phyloP scores from a whole-genome alignment of 2,888 invertebrate genomes.

The Cephalotes varians region DNA sequence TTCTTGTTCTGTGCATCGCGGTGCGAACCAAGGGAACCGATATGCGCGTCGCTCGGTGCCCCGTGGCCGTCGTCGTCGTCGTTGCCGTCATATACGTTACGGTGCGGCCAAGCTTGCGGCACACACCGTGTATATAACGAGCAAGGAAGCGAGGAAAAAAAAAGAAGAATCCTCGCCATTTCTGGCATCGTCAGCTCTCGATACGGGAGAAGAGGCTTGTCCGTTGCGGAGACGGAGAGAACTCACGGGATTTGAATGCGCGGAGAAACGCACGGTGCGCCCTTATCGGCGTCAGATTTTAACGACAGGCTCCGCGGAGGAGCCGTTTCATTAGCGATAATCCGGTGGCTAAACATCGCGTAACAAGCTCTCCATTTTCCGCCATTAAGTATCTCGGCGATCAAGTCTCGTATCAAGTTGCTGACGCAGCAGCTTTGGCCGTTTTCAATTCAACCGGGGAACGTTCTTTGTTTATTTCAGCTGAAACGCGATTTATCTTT shows the following conservation, averaged over 20 bases:
- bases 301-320: not conserved
- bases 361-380: not conserved
- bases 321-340: not conserved
- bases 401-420: not conserved
- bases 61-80: not conserved
- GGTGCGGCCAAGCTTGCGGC: not conserved
- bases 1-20: not conserved
- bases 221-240: not conserved
- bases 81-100: not conserved
- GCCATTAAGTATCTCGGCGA: conserved; percentile 9
- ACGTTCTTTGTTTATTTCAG: not conserved
- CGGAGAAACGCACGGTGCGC: too few relatives aligned
- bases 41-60: not conserved
- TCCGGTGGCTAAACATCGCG: not conserved
- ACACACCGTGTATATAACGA: not conserved
- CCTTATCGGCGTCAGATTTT: not conserved
- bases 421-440: conserved; percentile 21
- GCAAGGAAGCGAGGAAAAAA: not conserved
- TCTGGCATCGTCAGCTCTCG: not conserved
- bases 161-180: not conserved
- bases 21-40: conserved; percentile 6
- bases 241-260: conserved; percentile 20
- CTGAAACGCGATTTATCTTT: not conserved
- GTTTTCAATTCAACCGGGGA: not conserved
- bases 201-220: not conserved